Percentiles rank a stretch among this genome's conserved stretches.
Evolutionary conservation across 2,797 vertebrate genomes (phyloP).

Genomic region (Clarias platycephalus): DNA sequence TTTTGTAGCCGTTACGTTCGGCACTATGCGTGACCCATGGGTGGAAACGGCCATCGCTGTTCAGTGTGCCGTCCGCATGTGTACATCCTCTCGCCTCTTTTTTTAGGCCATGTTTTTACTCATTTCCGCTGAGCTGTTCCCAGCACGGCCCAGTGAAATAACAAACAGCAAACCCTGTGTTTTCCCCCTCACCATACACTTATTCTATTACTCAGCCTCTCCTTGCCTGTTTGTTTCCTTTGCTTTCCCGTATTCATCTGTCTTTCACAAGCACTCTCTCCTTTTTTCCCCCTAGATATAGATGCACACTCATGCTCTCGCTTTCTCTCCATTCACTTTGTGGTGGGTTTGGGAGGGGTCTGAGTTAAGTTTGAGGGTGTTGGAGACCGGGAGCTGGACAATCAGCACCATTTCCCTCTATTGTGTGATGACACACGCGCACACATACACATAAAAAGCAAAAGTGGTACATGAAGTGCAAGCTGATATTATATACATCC

Average conservation of each 20-base stretch:
- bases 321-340: slow-evolving; percentile 35
- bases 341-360: slow-evolving; percentile 29
- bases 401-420: slow-evolving; percentile 51
- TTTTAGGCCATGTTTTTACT: slow-evolving; percentile 49
- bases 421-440: slow-evolving; percentile 27
- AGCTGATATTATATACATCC: background rate
- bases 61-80: slow-evolving; percentile 43
- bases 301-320: slow-evolving; percentile 13
- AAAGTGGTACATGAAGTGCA: background rate
- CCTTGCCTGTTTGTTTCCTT: slow-evolving; percentile 3
- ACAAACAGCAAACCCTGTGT: slow-evolving; percentile 49
- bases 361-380: slow-evolving; percentile 11
- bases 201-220: slow-evolving; percentile 33
- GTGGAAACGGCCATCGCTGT: slow-evolving; percentile 47
- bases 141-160: slow-evolving; percentile 56
- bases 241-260: slow-evolving; percentile 34
- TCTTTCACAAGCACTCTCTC: background rate
- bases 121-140: slow-evolving; percentile 54
- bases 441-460: background rate
- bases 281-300: slow-evolving; percentile 19
- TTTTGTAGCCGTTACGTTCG: slow-evolving; percentile 36
- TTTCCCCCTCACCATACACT: slow-evolving; percentile 44
- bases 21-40: slow-evolving; percentile 18
- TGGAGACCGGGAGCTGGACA: slow-evolving; percentile 31
- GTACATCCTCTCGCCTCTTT: slow-evolving; percentile 54